Base-by-base conservation (phyloP, 1,140 invertebrate species). In the Ceratosolen solmsi region DNA sequence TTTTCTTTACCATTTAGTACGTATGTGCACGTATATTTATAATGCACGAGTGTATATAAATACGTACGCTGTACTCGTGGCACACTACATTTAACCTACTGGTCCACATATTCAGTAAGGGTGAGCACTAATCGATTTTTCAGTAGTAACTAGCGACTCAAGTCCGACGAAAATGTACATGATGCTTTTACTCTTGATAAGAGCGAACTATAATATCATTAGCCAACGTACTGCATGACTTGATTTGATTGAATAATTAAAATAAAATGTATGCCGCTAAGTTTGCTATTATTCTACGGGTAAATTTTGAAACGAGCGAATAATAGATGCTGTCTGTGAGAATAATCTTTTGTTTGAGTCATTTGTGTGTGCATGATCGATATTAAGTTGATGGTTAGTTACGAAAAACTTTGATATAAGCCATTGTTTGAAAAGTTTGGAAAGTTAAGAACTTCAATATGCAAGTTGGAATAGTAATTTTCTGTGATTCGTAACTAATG, bases 121-220 rank as follows among this genome's bases (percentile, higher is more conserved):
- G 51, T 41, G 27, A 41, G 58, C 15, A 36, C 30, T 82, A 58
- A 77, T 82, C 74, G 80, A 82, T 82, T 82, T 82, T 82, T 82
- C 41, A 73, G 58, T 30, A 73, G 54, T 51, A 60, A 78, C 13
- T 49, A 9, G 7, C 22, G 77, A 38, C 46, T 46, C 56, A 20
- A n/a, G 49, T 77, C 41, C n/a, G 56, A 13, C 5, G 36, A 15
- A 17, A 22, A 15, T 65, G 49, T 33, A 63, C 13, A 49, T 5
- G 30, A 1, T 30, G 17, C 27, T 58, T 27, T n/a, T 58, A 2
- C 17, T 30, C 30, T 33, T 25, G 38, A 65, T 65, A 63, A 68
- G 49, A 49, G 75, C 20, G 15, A 30, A 36, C 56, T 46, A 25
- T 71, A 70, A 46, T n/a, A 36, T 79, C 15, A 73, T 73, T 73